A percentile compares a stretch with the other conserved stretches of the same genome.
Evolutionary conservation across 2,797 vertebrate species (phyloP).

Genomic region (Enteromius anoplus): DNA sequence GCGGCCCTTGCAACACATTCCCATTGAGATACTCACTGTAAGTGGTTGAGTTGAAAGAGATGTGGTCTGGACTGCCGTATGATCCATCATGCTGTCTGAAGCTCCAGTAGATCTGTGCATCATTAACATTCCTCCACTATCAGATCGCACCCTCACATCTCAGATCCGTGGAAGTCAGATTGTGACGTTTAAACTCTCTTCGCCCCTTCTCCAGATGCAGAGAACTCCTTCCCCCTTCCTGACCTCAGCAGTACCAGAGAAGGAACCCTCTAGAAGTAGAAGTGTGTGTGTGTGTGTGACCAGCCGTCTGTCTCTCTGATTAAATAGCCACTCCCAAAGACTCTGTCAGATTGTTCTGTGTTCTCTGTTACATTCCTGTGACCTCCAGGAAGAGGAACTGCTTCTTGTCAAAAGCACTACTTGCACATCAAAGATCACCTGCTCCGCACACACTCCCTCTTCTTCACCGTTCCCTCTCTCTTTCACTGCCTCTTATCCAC

Average conservation of each 20-base stretch:
- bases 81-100: slow-evolving; percentile 43
- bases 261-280: slow-evolving; percentile 25
- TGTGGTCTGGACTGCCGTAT: slow-evolving; percentile 31
- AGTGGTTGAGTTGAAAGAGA: slow-evolving; percentile 41
- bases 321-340: slow-evolving; percentile 59
- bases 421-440: slow-evolving; percentile 68
- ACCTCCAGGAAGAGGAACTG: slow-evolving; percentile 62
- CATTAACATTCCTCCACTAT: slow-evolving; percentile 65
- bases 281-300: slow-evolving; percentile 41
- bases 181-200: slow-evolving; percentile 57
- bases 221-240: slow-evolving; percentile 31
- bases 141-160: slow-evolving; percentile 55
- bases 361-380: slow-evolving; percentile 62
- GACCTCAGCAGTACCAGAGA: slow-evolving; percentile 35
- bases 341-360: slow-evolving; percentile 56
- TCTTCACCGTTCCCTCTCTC: slow-evolving; percentile 23
- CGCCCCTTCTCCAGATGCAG: slow-evolving; percentile 53
- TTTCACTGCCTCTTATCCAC: slow-evolving; percentile 7
- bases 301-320: slow-evolving; percentile 54
- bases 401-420: slow-evolving; percentile 63
- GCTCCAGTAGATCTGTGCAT: slow-evolving; percentile 56
- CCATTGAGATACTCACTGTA: slow-evolving; percentile 33
- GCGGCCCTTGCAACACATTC: slow-evolving; percentile 5
- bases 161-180: slow-evolving; percentile 55
- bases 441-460: slow-evolving; percentile 44